phyloP scores from a whole-genome alignment of 2,113 vertebrate species.

The Ahaetulla prasina region DNA sequence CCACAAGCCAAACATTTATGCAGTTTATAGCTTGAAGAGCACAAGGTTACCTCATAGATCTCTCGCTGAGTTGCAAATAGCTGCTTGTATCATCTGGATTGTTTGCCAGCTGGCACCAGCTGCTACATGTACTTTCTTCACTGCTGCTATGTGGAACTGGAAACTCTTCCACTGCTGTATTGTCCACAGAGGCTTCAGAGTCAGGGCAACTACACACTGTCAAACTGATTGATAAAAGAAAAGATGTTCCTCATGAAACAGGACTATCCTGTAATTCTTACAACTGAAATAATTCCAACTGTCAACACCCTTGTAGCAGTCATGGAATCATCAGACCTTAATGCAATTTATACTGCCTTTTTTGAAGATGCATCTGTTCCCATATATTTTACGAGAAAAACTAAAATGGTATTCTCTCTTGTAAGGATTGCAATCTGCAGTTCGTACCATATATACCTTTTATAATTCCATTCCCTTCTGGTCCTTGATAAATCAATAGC shows the following conservation, averaged over 20 bases:
- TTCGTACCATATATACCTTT: background rate
- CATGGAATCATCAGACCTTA: background rate
- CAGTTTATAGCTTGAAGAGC: background rate
- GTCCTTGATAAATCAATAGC: background rate
- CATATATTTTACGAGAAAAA: background rate
- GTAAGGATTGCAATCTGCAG: too few relatives aligned
- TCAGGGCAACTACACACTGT: constrained; percentile 46
- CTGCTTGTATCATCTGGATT: constrained; percentile 91
- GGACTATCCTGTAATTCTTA: background rate
- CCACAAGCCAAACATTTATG: background rate
- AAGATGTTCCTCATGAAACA: background rate
- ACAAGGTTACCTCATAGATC: constrained; percentile 74
- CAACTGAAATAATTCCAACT: background rate
- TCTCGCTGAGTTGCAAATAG: constrained; percentile 92
- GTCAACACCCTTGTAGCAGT: background rate
- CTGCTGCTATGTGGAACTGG: constrained; percentile 84
- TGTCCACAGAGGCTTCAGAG: constrained; percentile 57
- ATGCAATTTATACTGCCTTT: background rate
- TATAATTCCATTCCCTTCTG: background rate
- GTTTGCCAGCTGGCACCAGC: constrained; percentile 91
- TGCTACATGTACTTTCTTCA: constrained; percentile 92
- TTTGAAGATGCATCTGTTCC: background rate
- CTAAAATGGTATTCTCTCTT: background rate
- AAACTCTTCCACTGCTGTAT: constrained; percentile 71
- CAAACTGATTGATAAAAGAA: constrained; percentile 37